Evolutionary conservation across 1,140 invertebrate species (phyloP).

Genomic region (Plectus sambesii): DNA sequence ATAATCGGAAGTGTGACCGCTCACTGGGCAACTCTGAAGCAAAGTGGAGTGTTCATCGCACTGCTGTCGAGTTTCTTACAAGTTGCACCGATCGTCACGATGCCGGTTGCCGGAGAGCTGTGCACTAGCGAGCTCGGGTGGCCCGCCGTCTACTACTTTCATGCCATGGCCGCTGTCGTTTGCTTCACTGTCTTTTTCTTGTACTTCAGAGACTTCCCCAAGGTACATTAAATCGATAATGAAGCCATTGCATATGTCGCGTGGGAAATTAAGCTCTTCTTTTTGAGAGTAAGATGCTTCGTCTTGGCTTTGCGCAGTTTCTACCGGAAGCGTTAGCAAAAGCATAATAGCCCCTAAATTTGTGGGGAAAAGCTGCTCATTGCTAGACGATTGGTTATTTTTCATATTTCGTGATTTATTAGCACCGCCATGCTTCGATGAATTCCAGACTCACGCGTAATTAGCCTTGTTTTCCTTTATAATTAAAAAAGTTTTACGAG

Average conservation of each 20-base stretch:
- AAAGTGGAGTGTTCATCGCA: constrained; percentile 3
- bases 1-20: constrained; percentile 20
- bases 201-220: constrained; percentile 21
- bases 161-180: constrained; percentile 14
- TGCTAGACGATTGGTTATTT: too few relatives aligned
- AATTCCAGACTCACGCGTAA: too few relatives aligned
- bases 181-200: constrained; percentile 20
- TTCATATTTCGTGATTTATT: too few relatives aligned
- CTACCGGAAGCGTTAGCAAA: too few relatives aligned
- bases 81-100: constrained; percentile 18
- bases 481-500: not conserved
- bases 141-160: constrained; percentile 21
- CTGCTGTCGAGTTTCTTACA: constrained; percentile 11
- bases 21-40: constrained; percentile 12
- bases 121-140: constrained; percentile 19
- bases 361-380: too few relatives aligned
- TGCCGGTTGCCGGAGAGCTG: constrained; percentile 20
- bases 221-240: too few relatives aligned
- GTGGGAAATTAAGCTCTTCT: too few relatives aligned
- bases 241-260: too few relatives aligned
- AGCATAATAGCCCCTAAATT: too few relatives aligned
- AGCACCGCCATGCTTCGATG: too few relatives aligned
- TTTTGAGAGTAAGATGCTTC: too few relatives aligned
- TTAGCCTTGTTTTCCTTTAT: constrained; percentile 4
- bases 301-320: too few relatives aligned